A percentile compares a stretch with the other conserved stretches of the same genome.
phyloP scores from a whole-genome alignment of 2,113 vertebrate genomes.

The Pterocles gutturalis region DNA sequence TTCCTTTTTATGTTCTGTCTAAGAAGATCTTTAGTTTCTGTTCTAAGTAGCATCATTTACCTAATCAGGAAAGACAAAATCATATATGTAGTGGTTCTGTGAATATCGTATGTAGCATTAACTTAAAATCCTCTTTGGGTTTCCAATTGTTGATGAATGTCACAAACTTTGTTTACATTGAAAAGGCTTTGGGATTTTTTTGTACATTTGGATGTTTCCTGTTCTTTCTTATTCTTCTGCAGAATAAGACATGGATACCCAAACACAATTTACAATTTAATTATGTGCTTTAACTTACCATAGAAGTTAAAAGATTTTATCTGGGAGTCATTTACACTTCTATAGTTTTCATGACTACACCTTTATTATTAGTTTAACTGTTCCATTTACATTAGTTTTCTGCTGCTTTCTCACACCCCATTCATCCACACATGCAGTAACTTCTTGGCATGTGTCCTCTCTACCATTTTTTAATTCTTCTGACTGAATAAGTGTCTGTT shows the following conservation, averaged over 20 bases:
- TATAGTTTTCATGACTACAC: neutral
- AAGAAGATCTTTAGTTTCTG: neutral
- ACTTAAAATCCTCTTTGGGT: neutral
- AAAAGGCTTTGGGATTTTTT: neutral
- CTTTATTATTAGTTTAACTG: neutral
- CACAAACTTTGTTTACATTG: neutral
- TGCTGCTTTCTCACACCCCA: neutral
- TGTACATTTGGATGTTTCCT: neutral
- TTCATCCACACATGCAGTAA: neutral
- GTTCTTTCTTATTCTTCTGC: neutral
- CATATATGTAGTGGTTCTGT: neutral
- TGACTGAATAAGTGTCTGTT: neutral
- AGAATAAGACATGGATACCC: neutral
- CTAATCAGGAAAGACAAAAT: neutral
- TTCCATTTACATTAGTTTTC: neutral
- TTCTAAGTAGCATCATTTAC: neutral
- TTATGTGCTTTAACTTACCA: neutral
- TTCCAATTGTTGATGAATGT: neutral
- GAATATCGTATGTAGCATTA: neutral
- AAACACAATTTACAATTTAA: neutral
- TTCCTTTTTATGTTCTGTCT: neutral
- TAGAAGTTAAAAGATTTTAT: neutral
- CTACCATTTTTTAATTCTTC: neutral
- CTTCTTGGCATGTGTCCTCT: neutral
- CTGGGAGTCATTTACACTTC: neutral